Evolutionary conservation across 2,113 vertebrate genomes (phyloP).

Genomic region (Tyrannus savana): DNA sequence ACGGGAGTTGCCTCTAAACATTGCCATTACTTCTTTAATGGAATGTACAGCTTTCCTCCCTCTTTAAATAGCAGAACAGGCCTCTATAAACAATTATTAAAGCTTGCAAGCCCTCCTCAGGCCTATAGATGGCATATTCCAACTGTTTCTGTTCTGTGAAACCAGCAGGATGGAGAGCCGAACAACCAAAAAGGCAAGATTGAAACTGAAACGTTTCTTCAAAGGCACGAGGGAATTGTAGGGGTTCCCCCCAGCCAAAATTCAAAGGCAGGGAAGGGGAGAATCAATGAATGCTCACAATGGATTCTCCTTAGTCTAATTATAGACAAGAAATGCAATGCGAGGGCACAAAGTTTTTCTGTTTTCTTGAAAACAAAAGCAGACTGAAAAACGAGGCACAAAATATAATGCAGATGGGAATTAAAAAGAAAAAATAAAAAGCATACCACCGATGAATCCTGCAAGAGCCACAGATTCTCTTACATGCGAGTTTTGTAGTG

Average conservation of each 20-base stretch:
- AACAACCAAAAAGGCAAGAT: background rate
- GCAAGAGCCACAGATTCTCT: background rate
- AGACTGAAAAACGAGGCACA: background rate
- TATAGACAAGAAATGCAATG: background rate
- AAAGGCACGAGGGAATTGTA: background rate
- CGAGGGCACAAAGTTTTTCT: background rate
- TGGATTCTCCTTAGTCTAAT: background rate
- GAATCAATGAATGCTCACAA: accelerated
- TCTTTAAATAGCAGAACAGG: background rate
- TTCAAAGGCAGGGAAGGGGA: background rate
- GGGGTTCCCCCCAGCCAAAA: accelerated
- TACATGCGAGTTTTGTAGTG: background rate
- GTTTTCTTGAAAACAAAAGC: background rate
- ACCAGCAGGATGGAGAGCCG: background rate
- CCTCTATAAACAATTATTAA: background rate
- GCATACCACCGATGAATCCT: background rate
- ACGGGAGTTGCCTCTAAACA: background rate
- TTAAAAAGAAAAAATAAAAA: background rate
- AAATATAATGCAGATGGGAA: conserved; percentile 35
- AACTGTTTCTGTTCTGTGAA: conserved; percentile 32
- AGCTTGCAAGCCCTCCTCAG: conserved; percentile 43
- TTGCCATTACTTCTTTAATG: background rate
- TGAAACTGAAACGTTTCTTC: background rate
- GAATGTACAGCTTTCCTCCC: background rate
- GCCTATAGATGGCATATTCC: conserved; percentile 67